phyloP scores from a whole-genome alignment of 2,113 vertebrate species.

The Chaetops frenatus region DNA sequence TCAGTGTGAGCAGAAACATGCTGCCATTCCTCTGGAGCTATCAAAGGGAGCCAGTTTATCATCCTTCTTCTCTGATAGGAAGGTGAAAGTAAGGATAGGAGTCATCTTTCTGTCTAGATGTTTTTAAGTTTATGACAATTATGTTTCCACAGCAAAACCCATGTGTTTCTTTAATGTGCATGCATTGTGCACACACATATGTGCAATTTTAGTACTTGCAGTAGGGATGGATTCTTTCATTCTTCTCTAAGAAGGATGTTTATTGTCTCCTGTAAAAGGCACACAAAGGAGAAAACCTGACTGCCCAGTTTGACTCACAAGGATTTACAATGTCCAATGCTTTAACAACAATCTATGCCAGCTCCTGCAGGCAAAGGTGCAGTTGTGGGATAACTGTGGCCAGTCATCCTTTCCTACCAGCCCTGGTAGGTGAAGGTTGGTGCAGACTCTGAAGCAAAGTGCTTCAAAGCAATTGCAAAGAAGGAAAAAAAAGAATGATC shows the following conservation, averaged over 20 bases:
- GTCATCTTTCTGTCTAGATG: background rate
- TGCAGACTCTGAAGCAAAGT: background rate
- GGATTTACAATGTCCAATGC: background rate
- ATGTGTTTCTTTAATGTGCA: background rate
- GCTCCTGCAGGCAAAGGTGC: background rate
- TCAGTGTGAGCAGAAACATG: background rate
- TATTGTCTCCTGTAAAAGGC: background rate
- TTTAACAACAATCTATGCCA: background rate
- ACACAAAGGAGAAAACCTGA: background rate
- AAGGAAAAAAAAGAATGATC: background rate
- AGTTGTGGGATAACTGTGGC: background rate
- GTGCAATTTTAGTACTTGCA: background rate
- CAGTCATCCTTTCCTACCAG: background rate
- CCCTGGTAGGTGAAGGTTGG: background rate
- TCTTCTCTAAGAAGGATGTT: background rate
- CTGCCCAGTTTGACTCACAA: background rate
- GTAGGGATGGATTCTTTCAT: background rate
- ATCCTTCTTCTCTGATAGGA: background rate
- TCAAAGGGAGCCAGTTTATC: background rate
- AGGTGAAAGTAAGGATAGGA: background rate
- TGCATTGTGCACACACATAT: background rate
- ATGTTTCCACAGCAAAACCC: background rate
- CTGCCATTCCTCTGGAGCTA: conserved; percentile 18
- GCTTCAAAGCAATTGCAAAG: background rate
- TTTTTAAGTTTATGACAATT: background rate